A percentile compares a stretch with the other conserved stretches of the same genome.
Conservation (phyloP, 2,888 invertebrate genomes). For the Diabrotica balteata region DNA sequence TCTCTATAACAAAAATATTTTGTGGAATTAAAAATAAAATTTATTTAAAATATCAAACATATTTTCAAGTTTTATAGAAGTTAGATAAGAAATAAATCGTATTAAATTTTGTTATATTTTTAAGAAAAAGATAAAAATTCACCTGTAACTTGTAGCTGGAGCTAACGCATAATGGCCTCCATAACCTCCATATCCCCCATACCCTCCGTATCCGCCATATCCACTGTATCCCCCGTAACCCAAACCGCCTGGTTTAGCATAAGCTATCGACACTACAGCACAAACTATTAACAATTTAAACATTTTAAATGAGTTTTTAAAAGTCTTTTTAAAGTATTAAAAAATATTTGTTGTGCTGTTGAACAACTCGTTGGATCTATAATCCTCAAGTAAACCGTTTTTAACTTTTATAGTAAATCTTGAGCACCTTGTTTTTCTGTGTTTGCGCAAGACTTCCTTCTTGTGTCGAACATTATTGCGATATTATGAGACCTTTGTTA, state of each 20-base stretch:
- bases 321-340: neutral
- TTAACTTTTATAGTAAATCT: constrained; percentile 22
- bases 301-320: constrained; percentile 15
- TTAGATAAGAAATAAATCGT: too few relatives aligned
- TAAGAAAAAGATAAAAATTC: neutral
- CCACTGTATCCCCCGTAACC: constrained; percentile 9
- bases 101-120: too few relatives aligned
- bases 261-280: constrained; percentile 27
- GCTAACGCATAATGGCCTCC: constrained; percentile 33
- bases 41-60: too few relatives aligned
- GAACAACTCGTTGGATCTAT: too few relatives aligned
- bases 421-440: constrained; percentile 4
- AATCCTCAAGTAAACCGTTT: too few relatives aligned
- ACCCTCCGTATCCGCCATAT: too few relatives aligned
- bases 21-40: too few relatives aligned
- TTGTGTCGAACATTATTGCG: constrained; percentile 34
- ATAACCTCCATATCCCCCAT: neutral
- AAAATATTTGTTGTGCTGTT: too few relatives aligned
- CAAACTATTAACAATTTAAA: constrained; percentile 29
- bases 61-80: too few relatives aligned
- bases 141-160: constrained; percentile 45
- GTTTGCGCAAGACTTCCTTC: constrained; percentile 32
- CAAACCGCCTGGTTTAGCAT: constrained; percentile 35
- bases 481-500: constrained; percentile 34
- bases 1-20: too few relatives aligned